phyloP scores from a whole-genome alignment of 2,888 invertebrate genomes.

The Noctua janthina region DNA sequence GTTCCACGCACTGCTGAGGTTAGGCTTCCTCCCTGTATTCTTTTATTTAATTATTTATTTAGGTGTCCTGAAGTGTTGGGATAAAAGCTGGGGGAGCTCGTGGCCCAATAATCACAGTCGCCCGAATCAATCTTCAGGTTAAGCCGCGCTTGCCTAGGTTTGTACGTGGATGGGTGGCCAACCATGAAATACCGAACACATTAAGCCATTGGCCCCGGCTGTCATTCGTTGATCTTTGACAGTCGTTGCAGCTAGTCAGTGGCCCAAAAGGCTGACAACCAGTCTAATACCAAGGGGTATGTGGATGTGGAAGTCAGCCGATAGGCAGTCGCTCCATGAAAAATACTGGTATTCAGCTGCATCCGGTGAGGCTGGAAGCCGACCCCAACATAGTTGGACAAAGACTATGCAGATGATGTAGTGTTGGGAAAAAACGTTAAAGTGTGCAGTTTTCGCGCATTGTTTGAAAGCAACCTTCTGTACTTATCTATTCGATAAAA shows the following conservation, averaged over 20 bases:
- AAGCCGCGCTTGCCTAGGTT: neutral
- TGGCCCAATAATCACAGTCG: neutral
- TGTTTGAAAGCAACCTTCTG: constrained; percentile 25
- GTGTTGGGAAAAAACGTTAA: neutral
- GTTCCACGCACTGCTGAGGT: neutral
- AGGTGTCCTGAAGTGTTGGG: neutral
- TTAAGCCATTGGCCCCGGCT: too few relatives aligned
- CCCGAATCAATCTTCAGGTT: neutral
- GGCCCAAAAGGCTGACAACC: neutral
- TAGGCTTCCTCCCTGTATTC: too few relatives aligned
- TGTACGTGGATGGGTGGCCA: too few relatives aligned
- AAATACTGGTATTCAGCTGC: neutral
- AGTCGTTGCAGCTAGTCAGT: neutral
- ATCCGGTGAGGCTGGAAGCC: neutral
- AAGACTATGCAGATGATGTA: neutral
- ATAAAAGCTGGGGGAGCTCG: neutral
- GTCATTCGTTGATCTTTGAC: neutral
- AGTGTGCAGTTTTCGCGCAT: neutral
- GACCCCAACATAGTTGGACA: neutral
- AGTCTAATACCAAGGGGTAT: neutral
- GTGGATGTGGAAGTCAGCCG: neutral
- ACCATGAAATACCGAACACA: neutral
- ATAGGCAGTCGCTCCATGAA: neutral
- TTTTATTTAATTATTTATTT: neutral
- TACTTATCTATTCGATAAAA: constrained; percentile 69